A percentile compares a stretch with the other conserved stretches of the same genome.
phyloP scores from a whole-genome alignment of 2,888 invertebrate species.

The Drosophila tanythrix region DNA sequence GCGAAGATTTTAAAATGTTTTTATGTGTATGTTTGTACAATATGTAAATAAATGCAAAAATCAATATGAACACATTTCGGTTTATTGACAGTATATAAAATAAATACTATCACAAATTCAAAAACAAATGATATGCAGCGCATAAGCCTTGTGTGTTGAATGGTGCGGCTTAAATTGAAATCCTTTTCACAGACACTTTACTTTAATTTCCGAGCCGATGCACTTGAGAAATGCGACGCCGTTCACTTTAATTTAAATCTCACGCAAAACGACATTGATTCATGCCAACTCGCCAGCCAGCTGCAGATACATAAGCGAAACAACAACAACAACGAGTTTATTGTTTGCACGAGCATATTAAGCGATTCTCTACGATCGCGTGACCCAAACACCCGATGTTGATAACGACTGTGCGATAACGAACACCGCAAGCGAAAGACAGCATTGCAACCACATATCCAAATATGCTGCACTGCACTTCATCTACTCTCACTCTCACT shows the following conservation, averaged over 20 bases:
- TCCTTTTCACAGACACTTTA: conserved; percentile 39
- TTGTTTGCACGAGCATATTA: background rate
- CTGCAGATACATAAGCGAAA: background rate
- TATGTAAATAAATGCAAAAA: background rate
- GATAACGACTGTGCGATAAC: conserved; percentile 14
- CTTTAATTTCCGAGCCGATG: conserved; percentile 31
- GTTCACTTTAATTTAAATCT: conserved; percentile 21
- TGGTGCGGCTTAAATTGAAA: conserved; percentile 29
- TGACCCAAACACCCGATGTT: background rate
- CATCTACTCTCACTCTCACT: background rate
- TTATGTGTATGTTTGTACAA: background rate
- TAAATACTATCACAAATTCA: too few species aligned
- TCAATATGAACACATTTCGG: background rate
- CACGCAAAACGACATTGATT: background rate
- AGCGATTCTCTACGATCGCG: conserved; percentile 4
- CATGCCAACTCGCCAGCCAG: background rate
- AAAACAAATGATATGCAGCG: background rate
- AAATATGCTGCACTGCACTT: background rate
- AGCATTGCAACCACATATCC: background rate
- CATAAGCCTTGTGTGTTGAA: conserved; percentile 19
- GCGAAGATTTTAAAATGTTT: background rate
- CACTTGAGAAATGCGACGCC: conserved; percentile 13
- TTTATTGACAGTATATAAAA: background rate
- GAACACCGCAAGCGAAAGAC: background rate
- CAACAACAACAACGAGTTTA: background rate